These are phyloP conservation scores for Pararge aegeria DNA, from an alignment of 1,140 invertebrate genomes.

Conservation along the genomic window DNA sequence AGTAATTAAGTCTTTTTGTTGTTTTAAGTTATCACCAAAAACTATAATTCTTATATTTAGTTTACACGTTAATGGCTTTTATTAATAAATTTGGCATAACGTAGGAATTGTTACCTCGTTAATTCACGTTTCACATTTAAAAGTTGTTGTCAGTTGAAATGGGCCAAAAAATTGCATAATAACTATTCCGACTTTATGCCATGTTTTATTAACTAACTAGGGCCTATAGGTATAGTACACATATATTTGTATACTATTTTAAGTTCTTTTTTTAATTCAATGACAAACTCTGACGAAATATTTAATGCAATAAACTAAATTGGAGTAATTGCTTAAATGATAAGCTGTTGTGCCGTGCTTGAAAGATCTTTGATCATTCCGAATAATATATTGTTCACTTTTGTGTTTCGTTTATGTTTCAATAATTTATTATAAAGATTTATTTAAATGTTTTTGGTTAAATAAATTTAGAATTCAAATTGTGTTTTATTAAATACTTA, in stretches of 20 bases:
- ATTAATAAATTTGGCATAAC: not conserved
- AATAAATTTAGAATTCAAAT: not conserved
- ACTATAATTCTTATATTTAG: not conserved
- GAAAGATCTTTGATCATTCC: constrained; percentile 1
- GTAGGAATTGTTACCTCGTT: no score
- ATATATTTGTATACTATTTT: no score
- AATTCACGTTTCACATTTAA: no score
- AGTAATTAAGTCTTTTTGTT: not conserved
- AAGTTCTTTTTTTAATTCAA: no score
- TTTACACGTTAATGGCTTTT: not conserved
- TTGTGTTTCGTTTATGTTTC: not conserved
- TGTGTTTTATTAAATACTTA: not conserved
- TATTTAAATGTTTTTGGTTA: not conserved
- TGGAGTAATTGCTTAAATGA: not conserved
- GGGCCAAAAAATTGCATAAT: no score
- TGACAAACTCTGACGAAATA: no score
- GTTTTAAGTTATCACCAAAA: not conserved
- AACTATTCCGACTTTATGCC: no score
- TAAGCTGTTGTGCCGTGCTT: not conserved
- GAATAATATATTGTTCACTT: not conserved
- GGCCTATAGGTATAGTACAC: no score
- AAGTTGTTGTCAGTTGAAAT: no score
- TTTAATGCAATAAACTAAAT: no score
- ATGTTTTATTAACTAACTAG: no score
- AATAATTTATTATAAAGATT: constrained; percentile 1